Evolutionary conservation across 2,113 vertebrate genomes (phyloP).

Genomic region (Odocoileus hemionus): DNA sequence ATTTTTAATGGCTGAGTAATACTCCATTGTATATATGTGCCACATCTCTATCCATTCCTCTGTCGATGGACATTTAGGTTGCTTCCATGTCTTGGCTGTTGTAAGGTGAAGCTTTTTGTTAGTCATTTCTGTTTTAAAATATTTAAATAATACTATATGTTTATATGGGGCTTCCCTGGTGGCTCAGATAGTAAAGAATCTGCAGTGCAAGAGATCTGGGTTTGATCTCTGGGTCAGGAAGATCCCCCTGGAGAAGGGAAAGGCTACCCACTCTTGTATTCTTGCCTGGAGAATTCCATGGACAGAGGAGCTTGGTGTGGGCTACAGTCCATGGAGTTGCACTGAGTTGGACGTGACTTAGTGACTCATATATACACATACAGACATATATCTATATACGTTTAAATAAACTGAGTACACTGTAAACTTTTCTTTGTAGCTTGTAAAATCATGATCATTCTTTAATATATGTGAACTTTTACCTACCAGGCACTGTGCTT

Average conservation of each 20-base stretch:
- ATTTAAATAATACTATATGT: background rate
- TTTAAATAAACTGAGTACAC: background rate
- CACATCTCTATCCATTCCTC: background rate
- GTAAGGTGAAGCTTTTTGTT: background rate
- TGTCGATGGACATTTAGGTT: background rate
- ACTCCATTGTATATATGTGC: background rate
- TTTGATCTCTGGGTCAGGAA: background rate
- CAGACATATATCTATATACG: background rate
- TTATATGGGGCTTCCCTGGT: background rate
- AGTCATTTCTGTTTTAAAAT: conserved; percentile 25
- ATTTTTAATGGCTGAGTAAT: background rate
- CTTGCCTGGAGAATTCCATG: background rate
- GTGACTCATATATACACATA: background rate
- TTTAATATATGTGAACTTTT: background rate
- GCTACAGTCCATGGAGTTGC: background rate
- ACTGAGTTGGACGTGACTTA: background rate
- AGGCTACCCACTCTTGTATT: background rate
- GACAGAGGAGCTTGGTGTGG: background rate
- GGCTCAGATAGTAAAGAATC: background rate
- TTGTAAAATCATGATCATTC: background rate
- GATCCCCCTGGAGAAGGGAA: background rate
- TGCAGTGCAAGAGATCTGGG: background rate
- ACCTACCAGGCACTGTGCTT: background rate
- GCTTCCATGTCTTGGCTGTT: background rate
- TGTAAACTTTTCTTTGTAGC: conserved; percentile 12